Percentiles rank a stretch among this genome's conserved stretches.
phyloP scores from a whole-genome alignment of 1,140 invertebrate species.

The Vanessa tameamea region DNA sequence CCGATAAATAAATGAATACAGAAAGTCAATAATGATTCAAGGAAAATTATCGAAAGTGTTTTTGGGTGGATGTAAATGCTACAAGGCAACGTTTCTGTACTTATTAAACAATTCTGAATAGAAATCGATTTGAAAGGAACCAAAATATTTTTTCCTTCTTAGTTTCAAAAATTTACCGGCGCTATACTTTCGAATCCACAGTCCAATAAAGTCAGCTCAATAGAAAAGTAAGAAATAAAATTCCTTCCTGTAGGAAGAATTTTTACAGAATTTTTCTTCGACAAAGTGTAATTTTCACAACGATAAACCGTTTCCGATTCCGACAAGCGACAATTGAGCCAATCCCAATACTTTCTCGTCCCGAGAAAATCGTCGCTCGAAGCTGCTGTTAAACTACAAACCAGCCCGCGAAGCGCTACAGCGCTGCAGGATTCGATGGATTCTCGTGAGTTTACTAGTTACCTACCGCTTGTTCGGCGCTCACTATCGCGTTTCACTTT shows the following conservation, averaged over 20 bases:
- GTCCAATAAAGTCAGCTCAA: neutral
- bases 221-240: slow-evolving; percentile 4
- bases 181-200: neutral
- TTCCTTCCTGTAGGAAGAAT: neutral
- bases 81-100: no score
- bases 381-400: slow-evolving; percentile 1
- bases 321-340: slow-evolving; percentile 5
- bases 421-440: neutral
- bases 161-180: no score
- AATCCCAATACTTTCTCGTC: slow-evolving; percentile 9
- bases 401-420: neutral
- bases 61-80: no score
- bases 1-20: no score
- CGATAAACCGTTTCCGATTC: slow-evolving; percentile 9
- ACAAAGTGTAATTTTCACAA: slow-evolving; percentile 6
- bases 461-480: neutral
- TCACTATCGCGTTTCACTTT: slow-evolving; percentile 4
- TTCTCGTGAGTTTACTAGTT: neutral
- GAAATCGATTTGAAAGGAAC: no score
- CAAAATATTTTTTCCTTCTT: no score
- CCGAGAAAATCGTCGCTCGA: neutral
- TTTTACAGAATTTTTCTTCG: slow-evolving; percentile 4
- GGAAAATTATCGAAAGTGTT: no score
- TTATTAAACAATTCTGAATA: no score
- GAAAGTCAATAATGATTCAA: no score